Conservation (phyloP, 1,140 invertebrate species). For the Argopecten irradians region DNA sequence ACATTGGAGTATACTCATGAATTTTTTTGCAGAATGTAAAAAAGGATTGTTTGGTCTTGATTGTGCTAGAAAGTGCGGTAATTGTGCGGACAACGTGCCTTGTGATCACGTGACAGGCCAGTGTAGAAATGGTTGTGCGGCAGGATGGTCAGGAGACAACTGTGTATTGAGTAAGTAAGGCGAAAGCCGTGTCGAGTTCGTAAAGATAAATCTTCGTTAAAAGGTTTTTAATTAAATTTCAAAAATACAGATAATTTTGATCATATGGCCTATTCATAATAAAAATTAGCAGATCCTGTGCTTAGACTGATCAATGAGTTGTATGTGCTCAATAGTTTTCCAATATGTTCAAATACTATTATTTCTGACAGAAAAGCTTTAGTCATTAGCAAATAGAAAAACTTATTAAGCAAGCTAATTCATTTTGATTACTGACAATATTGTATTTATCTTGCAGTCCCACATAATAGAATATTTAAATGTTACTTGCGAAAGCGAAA, state of each 20-base stretch:
- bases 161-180: constrained; percentile 59
- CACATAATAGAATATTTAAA: neutral
- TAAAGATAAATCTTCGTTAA: neutral
- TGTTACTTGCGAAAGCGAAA: neutral
- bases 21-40: constrained; percentile 55
- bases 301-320: too few relatives aligned
- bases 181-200: too few relatives aligned
- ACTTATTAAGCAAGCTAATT: too few relatives aligned
- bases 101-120: constrained; percentile 59
- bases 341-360: too few relatives aligned
- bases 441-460: neutral
- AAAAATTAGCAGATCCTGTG: too few relatives aligned
- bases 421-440: neutral
- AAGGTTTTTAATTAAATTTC: neutral
- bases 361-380: too few relatives aligned
- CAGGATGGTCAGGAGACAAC: constrained; percentile 58
- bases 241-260: too few relatives aligned
- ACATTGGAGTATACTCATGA: too few relatives aligned
- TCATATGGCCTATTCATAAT: too few relatives aligned
- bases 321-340: too few relatives aligned
- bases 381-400: too few relatives aligned
- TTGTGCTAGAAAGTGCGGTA: constrained; percentile 59
- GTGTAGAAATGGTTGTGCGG: constrained; percentile 59
- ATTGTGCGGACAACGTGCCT: constrained; percentile 49
- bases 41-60: constrained; percentile 54